These are phyloP conservation scores for Channa maculata DNA, from an alignment of 2,113 vertebrate genomes.

Conservation along the genomic window DNA sequence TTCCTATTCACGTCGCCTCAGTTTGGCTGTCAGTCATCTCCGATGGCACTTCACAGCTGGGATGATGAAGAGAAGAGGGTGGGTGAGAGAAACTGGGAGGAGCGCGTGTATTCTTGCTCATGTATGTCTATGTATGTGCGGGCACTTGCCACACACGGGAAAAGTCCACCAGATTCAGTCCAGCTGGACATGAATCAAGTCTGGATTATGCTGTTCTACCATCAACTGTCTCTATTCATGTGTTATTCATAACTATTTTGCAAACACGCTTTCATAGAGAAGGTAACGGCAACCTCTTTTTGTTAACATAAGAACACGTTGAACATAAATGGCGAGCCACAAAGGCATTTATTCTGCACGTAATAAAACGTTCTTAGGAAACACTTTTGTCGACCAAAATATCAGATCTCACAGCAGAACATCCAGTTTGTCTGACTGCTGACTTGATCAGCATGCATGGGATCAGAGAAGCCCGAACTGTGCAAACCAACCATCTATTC, in stretches of 20 bases:
- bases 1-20: slow-evolving; percentile 55
- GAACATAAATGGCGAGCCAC: too few relatives aligned
- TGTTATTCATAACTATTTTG: not conserved
- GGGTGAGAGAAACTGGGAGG: slow-evolving; percentile 21
- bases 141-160: not conserved
- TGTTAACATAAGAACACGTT: too few relatives aligned
- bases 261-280: too few relatives aligned
- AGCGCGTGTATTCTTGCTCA: not conserved
- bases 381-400: too few relatives aligned
- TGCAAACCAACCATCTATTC: too few relatives aligned
- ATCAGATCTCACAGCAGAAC: too few relatives aligned
- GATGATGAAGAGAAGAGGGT: slow-evolving; percentile 44
- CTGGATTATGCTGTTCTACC: slow-evolving; percentile 8
- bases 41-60: slow-evolving; percentile 66
- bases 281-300: too few relatives aligned
- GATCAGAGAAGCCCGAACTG: too few relatives aligned
- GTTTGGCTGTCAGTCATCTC: slow-evolving; percentile 67
- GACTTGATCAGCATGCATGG: too few relatives aligned
- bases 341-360: too few relatives aligned
- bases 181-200: not conserved
- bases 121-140: not conserved
- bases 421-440: too few relatives aligned
- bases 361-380: too few relatives aligned
- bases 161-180: not conserved
- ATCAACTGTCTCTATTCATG: not conserved